Percentiles rank a stretch among this genome's conserved stretches.
phyloP scores from a whole-genome alignment of 30 jellyfish, hydroid and myxozoan species.

The Morbakka virulenta region DNA sequence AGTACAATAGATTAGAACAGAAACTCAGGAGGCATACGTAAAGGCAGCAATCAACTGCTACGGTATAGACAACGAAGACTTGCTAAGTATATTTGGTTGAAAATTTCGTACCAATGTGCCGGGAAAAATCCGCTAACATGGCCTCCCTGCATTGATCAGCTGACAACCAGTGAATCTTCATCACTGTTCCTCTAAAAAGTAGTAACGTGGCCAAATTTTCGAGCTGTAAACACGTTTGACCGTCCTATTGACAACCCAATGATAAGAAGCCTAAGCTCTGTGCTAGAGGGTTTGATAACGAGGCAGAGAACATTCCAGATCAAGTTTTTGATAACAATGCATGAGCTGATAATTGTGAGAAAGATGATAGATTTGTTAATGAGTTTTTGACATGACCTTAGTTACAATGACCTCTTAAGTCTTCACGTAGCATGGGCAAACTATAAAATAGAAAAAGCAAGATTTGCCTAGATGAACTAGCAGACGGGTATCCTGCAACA shows the following conservation, averaged over 20 bases:
- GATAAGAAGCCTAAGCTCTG: neutral
- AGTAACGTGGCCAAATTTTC: too few relatives aligned
- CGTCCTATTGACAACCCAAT: neutral
- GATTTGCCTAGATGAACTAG: slow-evolving; percentile 3
- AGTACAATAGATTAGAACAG: slow-evolving; percentile 8
- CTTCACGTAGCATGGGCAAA: neutral
- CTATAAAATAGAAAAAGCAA: neutral
- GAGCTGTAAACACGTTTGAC: too few relatives aligned
- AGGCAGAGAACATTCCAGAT: slow-evolving; percentile 12
- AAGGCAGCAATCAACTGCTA: slow-evolving; percentile 4
- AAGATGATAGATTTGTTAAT: neutral
- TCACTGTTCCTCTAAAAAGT: too few relatives aligned
- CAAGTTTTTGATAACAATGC: slow-evolving; percentile 1
- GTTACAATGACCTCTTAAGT: neutral
- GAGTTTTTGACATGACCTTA: neutral
- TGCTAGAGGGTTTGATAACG: neutral
- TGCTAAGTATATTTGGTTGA: neutral
- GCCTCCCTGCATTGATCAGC: too few relatives aligned
- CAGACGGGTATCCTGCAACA: slow-evolving; percentile 17
- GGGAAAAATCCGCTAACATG: neutral
- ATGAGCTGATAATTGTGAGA: neutral
- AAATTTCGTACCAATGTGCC: neutral
- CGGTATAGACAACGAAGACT: neutral
- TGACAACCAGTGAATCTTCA: too few relatives aligned
- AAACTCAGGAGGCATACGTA: neutral